Base-by-base conservation (phyloP, 2,797 vertebrate genomes). In the Adelosebastes latens region DNA sequence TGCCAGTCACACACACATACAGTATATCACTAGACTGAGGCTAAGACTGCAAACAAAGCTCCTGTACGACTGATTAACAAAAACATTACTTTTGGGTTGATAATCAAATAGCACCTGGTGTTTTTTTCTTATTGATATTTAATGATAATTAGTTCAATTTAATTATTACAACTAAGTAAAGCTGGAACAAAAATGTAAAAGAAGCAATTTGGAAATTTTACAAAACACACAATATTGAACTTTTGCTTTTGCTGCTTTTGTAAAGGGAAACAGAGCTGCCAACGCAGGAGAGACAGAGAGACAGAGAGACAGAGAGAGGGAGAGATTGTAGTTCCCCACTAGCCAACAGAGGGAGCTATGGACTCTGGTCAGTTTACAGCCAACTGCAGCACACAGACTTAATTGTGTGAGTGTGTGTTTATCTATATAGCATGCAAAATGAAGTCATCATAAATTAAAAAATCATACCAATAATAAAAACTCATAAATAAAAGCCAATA, bases 281-380 rank as follows among this genome's bases (percentile, higher is more conserved):
- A 60, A 18, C 31, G 8, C 22, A 31, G 24, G 27, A 60, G 62
- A 55, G 42, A 66, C 16, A 32, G 18, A 66, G 72, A 66, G 39
- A 34, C 1, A 32, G 52, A 71, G 29, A 66, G 65, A 22, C 10
- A 24, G 67, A 27, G 64, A 49, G 29, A 63, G 20, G 2, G 14
- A 55, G 67, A 66, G 62, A 56, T 81, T 97, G 96, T 94, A 97
- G 91, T 97, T 97, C 95, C 94, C 72, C 79, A 82, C 46, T 87
- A 91, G 93, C 97, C 97, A 97, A 98, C 94, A 99, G 98, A 99
- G 97, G 98, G 98, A 96, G 97, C 96, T 97, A 95, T 98, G 97
- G 97, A 93, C 95, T 96, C 97, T 98, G 96, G 94, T 94, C 94
- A 93, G 79, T 78, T 80, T 79, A 25, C 16, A 87, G 80, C 77